phyloP scores from a whole-genome alignment of 2,797 vertebrate genomes.

The Fringilla coelebs region DNA sequence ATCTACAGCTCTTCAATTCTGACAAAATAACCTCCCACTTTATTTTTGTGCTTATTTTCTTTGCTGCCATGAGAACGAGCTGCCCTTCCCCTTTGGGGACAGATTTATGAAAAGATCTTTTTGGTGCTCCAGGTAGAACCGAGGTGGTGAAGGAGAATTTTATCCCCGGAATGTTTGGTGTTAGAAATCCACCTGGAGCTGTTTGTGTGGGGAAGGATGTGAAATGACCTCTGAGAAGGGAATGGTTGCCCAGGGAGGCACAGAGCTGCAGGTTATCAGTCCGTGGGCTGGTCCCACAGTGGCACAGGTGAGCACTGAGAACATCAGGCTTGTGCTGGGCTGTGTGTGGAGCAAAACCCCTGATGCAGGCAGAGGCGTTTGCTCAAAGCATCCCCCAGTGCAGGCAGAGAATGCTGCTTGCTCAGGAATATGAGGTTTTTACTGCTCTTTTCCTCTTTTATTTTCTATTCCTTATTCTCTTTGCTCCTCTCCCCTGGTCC shows the following conservation, averaged over 20 bases:
- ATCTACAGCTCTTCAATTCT: background rate
- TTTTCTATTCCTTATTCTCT: background rate
- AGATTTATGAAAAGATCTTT: background rate
- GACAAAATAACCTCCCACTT: rapidly evolving
- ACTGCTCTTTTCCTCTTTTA: background rate
- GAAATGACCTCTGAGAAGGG: background rate
- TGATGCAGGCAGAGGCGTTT: background rate
- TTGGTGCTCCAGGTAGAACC: rapidly evolving
- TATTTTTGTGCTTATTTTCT: background rate
- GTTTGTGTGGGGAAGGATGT: background rate
- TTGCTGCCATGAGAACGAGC: background rate
- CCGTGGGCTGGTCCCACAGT: rapidly evolving
- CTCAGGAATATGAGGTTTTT: background rate
- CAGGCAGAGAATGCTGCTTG: rapidly evolving
- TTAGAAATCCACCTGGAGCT: background rate
- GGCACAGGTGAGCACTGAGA: background rate
- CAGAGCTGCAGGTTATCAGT: background rate
- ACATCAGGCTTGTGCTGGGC: background rate
- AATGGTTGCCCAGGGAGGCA: background rate
- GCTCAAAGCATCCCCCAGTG: background rate
- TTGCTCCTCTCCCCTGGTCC: rapidly evolving
- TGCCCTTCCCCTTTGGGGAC: background rate
- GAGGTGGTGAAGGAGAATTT: background rate
- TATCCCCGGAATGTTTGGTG: background rate
- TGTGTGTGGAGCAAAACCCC: background rate